Evolutionary conservation across 1,140 invertebrate species (phyloP).

Genomic region (Coelopa frigida): DNA sequence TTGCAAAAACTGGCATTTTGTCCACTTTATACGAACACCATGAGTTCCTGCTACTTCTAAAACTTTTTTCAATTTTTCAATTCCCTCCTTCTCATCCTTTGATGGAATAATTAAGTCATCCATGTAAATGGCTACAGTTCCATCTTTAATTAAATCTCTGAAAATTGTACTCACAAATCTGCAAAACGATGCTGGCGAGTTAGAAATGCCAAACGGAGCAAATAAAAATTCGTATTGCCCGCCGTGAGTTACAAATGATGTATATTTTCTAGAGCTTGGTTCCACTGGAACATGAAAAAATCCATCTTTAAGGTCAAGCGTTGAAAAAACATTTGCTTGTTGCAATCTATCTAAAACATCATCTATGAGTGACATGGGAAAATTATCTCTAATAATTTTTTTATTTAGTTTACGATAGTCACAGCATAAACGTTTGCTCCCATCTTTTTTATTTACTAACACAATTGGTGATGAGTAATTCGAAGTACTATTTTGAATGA

Average conservation of each 20-base stretch:
- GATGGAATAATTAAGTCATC: slow-evolving; percentile 48
- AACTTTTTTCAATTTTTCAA: slow-evolving; percentile 32
- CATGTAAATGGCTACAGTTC: slow-evolving; percentile 28
- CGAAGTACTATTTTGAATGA: too few relatives aligned
- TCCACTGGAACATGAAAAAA: too few relatives aligned
- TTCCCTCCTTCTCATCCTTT: slow-evolving; percentile 38
- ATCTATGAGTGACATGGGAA: too few relatives aligned
- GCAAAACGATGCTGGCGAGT: slow-evolving; percentile 13
- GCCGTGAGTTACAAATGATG: slow-evolving; percentile 41
- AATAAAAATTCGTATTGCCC: slow-evolving; percentile 40
- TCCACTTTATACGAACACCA: slow-evolving; percentile 44
- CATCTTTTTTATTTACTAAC: too few relatives aligned
- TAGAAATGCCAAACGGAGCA: slow-evolving; percentile 16
- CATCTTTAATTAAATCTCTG: slow-evolving; percentile 15
- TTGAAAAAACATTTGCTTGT: too few relatives aligned
- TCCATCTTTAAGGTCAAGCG: too few relatives aligned
- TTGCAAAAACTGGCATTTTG: slow-evolving; percentile 43
- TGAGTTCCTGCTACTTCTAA: slow-evolving; percentile 31
- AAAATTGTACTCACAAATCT: slow-evolving; percentile 18
- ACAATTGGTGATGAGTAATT: too few relatives aligned
- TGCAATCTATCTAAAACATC: too few relatives aligned
- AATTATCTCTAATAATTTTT: too few relatives aligned
- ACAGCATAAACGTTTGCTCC: too few relatives aligned
- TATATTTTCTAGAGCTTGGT: slow-evolving; percentile 20
- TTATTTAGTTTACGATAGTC: too few relatives aligned